Conservation (phyloP, 2,797 vertebrate genomes). For the Hemitrygon akajei region DNA sequence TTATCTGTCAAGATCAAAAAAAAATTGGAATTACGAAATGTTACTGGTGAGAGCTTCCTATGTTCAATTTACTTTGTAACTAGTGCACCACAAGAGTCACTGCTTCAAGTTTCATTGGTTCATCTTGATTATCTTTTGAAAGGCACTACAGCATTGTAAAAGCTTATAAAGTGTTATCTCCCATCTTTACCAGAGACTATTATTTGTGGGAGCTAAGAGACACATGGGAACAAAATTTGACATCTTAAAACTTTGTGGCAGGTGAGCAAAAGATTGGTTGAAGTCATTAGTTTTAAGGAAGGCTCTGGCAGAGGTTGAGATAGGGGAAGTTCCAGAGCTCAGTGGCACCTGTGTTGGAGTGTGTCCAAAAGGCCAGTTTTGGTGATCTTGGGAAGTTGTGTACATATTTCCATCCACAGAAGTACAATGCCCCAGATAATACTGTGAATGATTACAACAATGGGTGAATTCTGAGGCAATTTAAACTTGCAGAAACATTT, state of each 20-base stretch:
- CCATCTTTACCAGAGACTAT: not conserved
- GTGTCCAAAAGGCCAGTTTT: not conserved
- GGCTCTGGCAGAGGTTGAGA: not conserved
- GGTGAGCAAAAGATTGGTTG: not conserved
- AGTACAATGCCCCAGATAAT: not conserved
- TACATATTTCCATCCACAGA: not conserved
- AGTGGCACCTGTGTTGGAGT: not conserved
- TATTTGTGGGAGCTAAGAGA: not conserved
- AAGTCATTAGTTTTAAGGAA: not conserved
- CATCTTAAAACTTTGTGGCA: not conserved
- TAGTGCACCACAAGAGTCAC: no score
- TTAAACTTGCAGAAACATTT: not conserved
- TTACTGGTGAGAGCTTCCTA: no score
- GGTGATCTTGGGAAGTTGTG: no score
- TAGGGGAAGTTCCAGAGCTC: not conserved
- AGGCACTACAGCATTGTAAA: no score
- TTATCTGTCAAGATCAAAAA: no score
- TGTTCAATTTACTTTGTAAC: no score
- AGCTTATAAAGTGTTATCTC: no score
- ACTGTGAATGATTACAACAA: not conserved
- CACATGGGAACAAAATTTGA: not conserved
- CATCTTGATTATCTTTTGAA: no score
- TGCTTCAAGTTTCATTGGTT: no score
- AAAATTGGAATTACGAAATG: no score
- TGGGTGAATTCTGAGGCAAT: not conserved